Evolutionary conservation across 2,797 vertebrate genomes (phyloP).

Genomic region (Synanceia verrucosa): DNA sequence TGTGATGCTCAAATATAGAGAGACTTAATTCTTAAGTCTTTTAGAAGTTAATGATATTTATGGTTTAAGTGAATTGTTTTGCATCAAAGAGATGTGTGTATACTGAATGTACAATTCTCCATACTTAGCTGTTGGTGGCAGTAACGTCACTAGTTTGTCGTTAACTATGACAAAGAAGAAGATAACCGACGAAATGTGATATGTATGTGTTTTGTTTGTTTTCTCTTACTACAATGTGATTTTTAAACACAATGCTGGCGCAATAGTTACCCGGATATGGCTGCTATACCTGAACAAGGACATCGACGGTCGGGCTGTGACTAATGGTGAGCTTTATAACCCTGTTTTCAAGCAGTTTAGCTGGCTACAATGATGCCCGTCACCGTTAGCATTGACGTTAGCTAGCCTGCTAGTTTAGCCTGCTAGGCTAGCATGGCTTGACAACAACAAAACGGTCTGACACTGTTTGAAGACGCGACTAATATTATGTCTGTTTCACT

Average conservation of each 20-base stretch:
- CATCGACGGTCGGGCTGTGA: background rate
- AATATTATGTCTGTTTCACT: background rate
- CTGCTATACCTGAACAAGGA: background rate
- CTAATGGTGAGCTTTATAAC: slow-evolving; percentile 47
- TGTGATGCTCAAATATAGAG: background rate
- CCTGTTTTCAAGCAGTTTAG: background rate
- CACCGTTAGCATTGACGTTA: slow-evolving; percentile 13
- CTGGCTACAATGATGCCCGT: background rate
- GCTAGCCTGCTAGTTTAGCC: slow-evolving; percentile 6
- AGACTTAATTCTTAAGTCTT: background rate
- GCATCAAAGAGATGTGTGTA: too few relatives aligned
- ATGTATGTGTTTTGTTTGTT: background rate
- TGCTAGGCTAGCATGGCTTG: background rate
- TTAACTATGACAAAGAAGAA: slow-evolving; percentile 23
- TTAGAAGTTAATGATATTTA: background rate
- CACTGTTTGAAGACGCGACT: background rate
- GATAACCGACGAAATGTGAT: background rate
- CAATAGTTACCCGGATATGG: slow-evolving; percentile 27
- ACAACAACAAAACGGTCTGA: background rate
- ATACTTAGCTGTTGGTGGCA: slow-evolving; percentile 24
- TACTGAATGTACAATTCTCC: background rate
- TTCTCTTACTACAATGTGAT: slow-evolving; percentile 4
- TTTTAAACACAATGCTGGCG: background rate
- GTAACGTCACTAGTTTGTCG: background rate
- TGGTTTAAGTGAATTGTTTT: background rate